Percentiles rank a stretch among this genome's conserved stretches.
phyloP scores from a whole-genome alignment of 2,888 invertebrate species.

The Drosophila meridiana region DNA sequence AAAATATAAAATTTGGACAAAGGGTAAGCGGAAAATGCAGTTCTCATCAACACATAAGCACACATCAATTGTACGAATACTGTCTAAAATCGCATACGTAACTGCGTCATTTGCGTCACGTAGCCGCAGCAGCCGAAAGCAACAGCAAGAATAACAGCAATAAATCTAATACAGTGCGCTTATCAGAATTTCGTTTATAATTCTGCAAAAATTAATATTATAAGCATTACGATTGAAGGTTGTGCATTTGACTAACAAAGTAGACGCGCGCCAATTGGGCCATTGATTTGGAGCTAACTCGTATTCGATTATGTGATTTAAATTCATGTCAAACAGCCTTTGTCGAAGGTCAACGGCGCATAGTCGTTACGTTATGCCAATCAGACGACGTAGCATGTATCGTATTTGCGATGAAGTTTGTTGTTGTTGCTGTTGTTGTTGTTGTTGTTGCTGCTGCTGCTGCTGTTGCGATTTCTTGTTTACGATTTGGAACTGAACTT shows the following conservation, averaged over 20 bases:
- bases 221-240: slow-evolving; percentile 46
- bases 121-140: slow-evolving; percentile 25
- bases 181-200: slow-evolving; percentile 51
- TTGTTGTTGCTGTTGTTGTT: too few relatives aligned
- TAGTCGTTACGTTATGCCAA: slow-evolving; percentile 39
- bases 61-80: slow-evolving; percentile 25
- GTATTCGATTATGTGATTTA: slow-evolving; percentile 34
- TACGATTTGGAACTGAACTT: slow-evolving; percentile 66
- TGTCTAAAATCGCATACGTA: slow-evolving; percentile 75
- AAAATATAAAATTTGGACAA: slow-evolving; percentile 80
- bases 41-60: slow-evolving; percentile 7
- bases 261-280: not conserved
- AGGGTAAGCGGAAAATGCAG: slow-evolving; percentile 68
- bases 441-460: slow-evolving; percentile 16
- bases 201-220: slow-evolving; percentile 4
- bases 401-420: slow-evolving; percentile 23
- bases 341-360: slow-evolving; percentile 46
- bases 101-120: slow-evolving; percentile 74
- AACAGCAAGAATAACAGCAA: slow-evolving; percentile 14
- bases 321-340: slow-evolving; percentile 57
- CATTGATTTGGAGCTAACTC: slow-evolving; percentile 17
- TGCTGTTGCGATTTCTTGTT: slow-evolving; percentile 35
- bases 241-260: slow-evolving; percentile 53
- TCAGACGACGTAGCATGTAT: slow-evolving; percentile 34
- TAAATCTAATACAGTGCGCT: slow-evolving; percentile 26